These are phyloP conservation scores for Pangasius larnaudii DNA, from an alignment of 2,797 vertebrate genomes.

Conservation along the genomic window DNA sequence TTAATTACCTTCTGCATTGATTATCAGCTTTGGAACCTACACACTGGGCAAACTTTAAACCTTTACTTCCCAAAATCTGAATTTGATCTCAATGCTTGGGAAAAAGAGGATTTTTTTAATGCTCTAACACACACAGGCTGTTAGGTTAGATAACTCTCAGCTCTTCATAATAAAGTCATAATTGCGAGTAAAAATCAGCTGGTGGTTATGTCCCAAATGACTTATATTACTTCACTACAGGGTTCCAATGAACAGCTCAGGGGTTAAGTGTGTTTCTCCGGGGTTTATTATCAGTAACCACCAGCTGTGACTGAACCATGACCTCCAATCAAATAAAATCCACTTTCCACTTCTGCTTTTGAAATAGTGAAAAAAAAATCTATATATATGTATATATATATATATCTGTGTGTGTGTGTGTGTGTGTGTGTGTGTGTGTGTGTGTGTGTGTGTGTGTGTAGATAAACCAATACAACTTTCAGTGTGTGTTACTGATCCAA, in stretches of 20 bases:
- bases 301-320: constrained; percentile 18
- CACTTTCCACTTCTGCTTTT: constrained; percentile 2
- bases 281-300: constrained; percentile 12
- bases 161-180: not conserved
- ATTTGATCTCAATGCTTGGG: not conserved
- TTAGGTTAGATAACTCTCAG: constrained; percentile 7
- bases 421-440: too few relatives aligned
- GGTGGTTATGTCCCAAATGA: constrained; percentile 3
- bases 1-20: constrained; percentile 15
- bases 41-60: constrained; percentile 11
- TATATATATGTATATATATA: too few relatives aligned
- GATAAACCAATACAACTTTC: not conserved
- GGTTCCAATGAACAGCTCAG: not conserved
- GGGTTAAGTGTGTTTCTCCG: not conserved
- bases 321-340: not conserved
- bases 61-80: not conserved
- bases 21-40: not conserved
- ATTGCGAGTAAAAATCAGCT: not conserved
- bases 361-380: not conserved
- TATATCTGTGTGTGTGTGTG: too few relatives aligned
- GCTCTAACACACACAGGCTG: not conserved
- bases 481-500: constrained; percentile 6
- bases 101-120: not conserved
- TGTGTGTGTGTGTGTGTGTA: too few relatives aligned
- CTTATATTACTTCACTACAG: constrained; percentile 3